A percentile compares a stretch with the other conserved stretches of the same genome.
Conservation (phyloP, 2,113 vertebrate genomes). For the Myotis yumanensis region DNA sequence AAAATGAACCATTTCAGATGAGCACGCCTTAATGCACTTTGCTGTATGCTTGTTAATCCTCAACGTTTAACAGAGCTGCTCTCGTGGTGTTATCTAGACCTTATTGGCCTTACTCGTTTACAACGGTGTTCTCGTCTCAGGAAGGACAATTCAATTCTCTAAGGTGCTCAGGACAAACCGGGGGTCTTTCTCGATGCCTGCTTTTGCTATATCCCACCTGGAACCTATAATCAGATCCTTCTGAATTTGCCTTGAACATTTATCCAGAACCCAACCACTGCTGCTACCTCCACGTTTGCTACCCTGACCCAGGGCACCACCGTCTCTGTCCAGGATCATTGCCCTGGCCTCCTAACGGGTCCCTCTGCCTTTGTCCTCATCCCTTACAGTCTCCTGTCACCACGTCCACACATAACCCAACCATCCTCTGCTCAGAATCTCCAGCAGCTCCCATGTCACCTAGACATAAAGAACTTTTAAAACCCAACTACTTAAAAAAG, state of each 20-base stretch:
- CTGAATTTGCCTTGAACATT: neutral
- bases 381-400: neutral
- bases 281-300: too few relatives aligned
- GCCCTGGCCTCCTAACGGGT: neutral
- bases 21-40: neutral
- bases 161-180: neutral
- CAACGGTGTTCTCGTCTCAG: neutral
- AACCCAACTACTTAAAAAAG: neutral
- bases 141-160: neutral
- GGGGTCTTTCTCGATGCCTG: neutral
- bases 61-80: neutral
- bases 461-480: neutral
- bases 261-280: neutral
- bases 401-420: rapidly evolving
- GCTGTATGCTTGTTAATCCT: neutral
- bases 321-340: neutral
- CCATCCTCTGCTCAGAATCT: neutral
- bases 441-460: neutral
- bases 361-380: neutral
- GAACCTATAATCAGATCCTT: neutral
- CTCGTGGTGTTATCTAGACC: neutral
- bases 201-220: neutral
- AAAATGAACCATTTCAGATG: neutral
- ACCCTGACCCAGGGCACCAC: neutral
- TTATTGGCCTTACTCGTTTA: neutral